Conservation (phyloP, 2,113 vertebrate species). For the Bubo bubo region DNA sequence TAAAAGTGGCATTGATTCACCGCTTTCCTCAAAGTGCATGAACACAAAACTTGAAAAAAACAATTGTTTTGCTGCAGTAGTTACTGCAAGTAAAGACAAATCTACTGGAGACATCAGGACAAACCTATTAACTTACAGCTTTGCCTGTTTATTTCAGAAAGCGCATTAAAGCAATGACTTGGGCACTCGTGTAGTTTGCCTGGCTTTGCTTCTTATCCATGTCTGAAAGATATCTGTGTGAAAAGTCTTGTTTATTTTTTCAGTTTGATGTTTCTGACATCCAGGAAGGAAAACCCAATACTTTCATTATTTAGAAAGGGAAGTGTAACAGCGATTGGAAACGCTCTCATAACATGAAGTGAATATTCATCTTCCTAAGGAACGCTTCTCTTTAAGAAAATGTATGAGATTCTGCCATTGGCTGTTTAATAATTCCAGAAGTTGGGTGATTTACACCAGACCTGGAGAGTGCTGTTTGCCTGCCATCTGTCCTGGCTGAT, state of each 20-base stretch:
- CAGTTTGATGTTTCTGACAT: background rate
- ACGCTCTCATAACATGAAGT: background rate
- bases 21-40: background rate
- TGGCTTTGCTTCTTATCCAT: background rate
- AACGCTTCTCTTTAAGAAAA: background rate
- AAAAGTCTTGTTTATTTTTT: background rate
- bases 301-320: background rate
- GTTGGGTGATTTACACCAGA: slow-evolving; percentile 1
- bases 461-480: background rate
- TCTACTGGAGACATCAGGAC: background rate
- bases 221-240: background rate
- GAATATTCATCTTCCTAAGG: background rate
- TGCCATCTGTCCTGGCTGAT: slow-evolving; percentile 48
- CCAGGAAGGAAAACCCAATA: background rate
- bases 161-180: background rate
- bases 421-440: background rate
- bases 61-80: background rate
- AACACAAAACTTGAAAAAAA: background rate
- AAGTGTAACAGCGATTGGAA: background rate
- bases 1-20: background rate
- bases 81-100: background rate
- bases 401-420: background rate
- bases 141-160: background rate
- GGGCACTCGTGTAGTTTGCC: accelerated
- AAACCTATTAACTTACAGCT: background rate